A percentile compares a stretch with the other conserved stretches of the same genome.
Evolutionary conservation across 1,140 invertebrate species (phyloP).

Genomic region (Trachymyrmex cornetzi): DNA sequence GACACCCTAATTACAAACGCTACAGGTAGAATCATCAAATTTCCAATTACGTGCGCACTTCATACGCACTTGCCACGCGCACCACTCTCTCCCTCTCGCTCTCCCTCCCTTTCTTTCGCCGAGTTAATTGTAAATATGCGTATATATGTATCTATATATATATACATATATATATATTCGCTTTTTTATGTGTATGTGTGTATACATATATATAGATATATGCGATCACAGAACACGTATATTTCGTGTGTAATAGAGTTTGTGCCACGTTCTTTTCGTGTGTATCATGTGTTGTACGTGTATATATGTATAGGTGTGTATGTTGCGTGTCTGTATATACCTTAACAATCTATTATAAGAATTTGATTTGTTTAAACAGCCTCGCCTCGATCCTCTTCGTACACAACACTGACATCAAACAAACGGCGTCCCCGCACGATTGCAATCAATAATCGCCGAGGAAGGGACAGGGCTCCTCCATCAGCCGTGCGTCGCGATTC

Average conservation of each 20-base stretch:
- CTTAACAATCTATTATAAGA: slow-evolving; percentile 79
- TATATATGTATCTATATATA: slow-evolving; percentile 62
- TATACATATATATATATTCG: slow-evolving; percentile 51
- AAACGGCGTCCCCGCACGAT: slow-evolving; percentile 27
- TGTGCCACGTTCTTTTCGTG: slow-evolving; percentile 63
- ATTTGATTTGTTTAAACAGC: slow-evolving; percentile 85
- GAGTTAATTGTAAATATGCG: slow-evolving; percentile 67
- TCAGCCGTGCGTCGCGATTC: slow-evolving; percentile 23
- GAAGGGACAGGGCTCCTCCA: slow-evolving; percentile 50
- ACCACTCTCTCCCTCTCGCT: slow-evolving; percentile 15
- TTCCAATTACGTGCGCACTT: slow-evolving; percentile 9
- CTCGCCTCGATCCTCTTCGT: slow-evolving; percentile 68
- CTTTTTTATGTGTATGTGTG: slow-evolving; percentile 62
- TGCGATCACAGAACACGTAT: slow-evolving; percentile 85
- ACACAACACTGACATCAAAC: slow-evolving; percentile 27
- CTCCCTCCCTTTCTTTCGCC: slow-evolving; percentile 34
- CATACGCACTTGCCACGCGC: not conserved
- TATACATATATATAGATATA: slow-evolving; percentile 79
- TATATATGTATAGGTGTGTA: slow-evolving; percentile 20
- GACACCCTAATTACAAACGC: slow-evolving; percentile 73
- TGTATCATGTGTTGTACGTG: not conserved
- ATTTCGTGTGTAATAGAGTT: slow-evolving; percentile 82
- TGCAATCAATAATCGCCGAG: slow-evolving; percentile 57
- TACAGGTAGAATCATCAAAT: slow-evolving; percentile 66
- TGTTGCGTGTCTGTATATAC: slow-evolving; percentile 49